Evolutionary conservation across 2,797 vertebrate genomes (phyloP), one percentile per base, ranked within the genome.

Genomic region (Mormyrops attenuatus): DNA sequence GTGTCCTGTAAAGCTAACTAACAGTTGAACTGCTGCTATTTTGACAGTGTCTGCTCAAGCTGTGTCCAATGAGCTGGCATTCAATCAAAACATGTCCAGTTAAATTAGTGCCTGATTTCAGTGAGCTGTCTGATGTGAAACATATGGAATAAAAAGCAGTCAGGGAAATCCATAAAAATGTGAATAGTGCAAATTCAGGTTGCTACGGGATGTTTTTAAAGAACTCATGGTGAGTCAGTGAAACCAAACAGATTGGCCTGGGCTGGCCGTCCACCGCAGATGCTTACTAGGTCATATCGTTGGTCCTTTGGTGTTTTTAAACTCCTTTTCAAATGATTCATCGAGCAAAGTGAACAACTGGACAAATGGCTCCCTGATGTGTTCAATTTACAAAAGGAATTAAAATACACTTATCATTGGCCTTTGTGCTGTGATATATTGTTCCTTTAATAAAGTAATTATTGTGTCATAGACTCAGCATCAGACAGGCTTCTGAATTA

Each of bases 401-500:
- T 85, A 52, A 85, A 85, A 49, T 85, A 11, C 47, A 47, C 44
- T 85, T 52, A 85, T 26, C 50, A 52, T 26, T 50, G 82, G 22
- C 44, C 47, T 50, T 22, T 49, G 82, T 22, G 82, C 82, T 52
- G 82, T 52, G 47, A 49, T 85, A 85, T 26, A 85, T 85, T 30
- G 22, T 52, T 22, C 82, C n/a, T 85, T 85, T 85, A 52, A 26
- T 85, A 85, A 49, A 85, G n/a, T 15, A 22, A 85, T 85, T 49
- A 85, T 52, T 52, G n/a, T 50, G 11, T 52, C 82, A 52, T 85
- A 30, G n/a, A 15, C 17, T 52, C 41, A 49, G 9, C 82, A 85
- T 52, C 82, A 85, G 47, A 85, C 82, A 50, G 82, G 13, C 82
- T 26, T 85, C 44, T 85, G 82, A 85, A 30, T 85, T 52, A 52